A percentile compares a stretch with the other conserved stretches of the same genome.
Evolutionary conservation across 2,113 vertebrate species (phyloP).

Genomic region (Cettia cetti): DNA sequence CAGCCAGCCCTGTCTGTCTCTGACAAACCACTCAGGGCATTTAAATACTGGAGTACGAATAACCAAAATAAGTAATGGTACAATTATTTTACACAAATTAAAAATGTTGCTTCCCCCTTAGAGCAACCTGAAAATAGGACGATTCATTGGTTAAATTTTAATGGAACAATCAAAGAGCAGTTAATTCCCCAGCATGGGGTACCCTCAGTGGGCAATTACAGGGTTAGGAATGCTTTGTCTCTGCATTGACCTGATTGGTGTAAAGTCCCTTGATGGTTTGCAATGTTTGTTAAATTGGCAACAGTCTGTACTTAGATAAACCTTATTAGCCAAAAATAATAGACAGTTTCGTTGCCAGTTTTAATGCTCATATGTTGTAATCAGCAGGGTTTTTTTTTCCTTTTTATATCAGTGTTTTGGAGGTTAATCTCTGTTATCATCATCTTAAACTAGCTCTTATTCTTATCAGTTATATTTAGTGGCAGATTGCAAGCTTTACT

Average conservation of each 20-base stretch:
- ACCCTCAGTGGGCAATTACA: conserved; percentile 34
- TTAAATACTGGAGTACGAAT: conserved; percentile 33
- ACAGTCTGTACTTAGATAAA: conserved; percentile 10
- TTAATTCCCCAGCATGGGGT: conserved; percentile 52
- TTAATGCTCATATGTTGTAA: conserved; percentile 61
- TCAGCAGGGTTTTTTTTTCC: conserved; percentile 56
- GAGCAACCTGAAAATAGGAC: conserved; percentile 44
- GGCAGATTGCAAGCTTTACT: conserved; percentile 78
- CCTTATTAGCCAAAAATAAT: conserved; percentile 65
- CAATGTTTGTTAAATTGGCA: conserved; percentile 38
- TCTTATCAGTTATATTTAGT: conserved; percentile 76
- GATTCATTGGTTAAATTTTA: conserved; percentile 65
- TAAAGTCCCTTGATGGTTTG: conserved; percentile 12
- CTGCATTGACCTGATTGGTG: conserved; percentile 54
- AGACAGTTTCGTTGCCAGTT: conserved; percentile 49
- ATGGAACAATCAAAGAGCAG: conserved; percentile 64
- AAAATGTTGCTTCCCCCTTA: conserved; percentile 52
- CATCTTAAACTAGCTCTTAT: conserved; percentile 62
- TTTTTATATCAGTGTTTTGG: conserved; percentile 56
- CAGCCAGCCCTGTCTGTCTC: background rate
- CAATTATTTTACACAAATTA: conserved; percentile 66
- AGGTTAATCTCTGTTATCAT: conserved; percentile 73
- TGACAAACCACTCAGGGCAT: background rate
- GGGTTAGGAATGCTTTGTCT: conserved; percentile 45
- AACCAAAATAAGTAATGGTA: conserved; percentile 52